These are phyloP conservation scores for Drosophila gaucha DNA, from an alignment of 2,888 invertebrate genomes.

Conservation along the genomic window DNA sequence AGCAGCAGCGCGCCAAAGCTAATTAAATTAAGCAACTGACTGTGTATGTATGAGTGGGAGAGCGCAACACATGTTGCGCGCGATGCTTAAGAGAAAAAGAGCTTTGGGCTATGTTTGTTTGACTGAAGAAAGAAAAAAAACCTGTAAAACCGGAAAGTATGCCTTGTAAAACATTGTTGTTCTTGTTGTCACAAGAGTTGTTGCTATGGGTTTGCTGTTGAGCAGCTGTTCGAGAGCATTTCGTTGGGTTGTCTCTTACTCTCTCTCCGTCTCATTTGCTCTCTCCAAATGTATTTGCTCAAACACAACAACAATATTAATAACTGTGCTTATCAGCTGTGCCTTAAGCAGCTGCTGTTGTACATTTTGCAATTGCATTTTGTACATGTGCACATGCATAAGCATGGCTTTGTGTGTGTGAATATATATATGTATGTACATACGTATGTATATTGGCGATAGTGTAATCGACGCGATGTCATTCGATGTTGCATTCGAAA, in stretches of 20 bases:
- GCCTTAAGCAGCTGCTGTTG: constrained; percentile 58
- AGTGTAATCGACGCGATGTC: neutral
- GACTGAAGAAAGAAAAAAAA: constrained; percentile 30
- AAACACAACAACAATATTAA: constrained; percentile 21
- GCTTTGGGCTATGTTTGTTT: constrained; percentile 37
- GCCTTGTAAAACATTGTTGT: constrained; percentile 56
- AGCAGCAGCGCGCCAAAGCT: constrained; percentile 44
- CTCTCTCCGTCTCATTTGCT: constrained; percentile 8
- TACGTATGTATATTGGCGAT: neutral
- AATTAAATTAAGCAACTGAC: constrained; percentile 74
- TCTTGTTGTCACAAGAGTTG: constrained; percentile 36
- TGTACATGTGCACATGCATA: neutral
- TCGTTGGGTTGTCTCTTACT: neutral
- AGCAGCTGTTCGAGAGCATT: constrained; percentile 45
- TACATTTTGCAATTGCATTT: constrained; percentile 23
- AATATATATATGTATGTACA: neutral
- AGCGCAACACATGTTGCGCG: constrained; percentile 27
- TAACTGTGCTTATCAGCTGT: constrained; percentile 76
- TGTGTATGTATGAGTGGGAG: constrained; percentile 24
- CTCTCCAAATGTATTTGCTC: constrained; percentile 13
- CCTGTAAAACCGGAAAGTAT: constrained; percentile 70
- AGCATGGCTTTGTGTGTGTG: neutral
- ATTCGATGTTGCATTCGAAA: constrained; percentile 17
- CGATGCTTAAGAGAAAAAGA: constrained; percentile 57
- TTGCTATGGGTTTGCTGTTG: constrained; percentile 34